Conservation (phyloP, 2,113 vertebrate genomes). For the Suncus etruscus region DNA sequence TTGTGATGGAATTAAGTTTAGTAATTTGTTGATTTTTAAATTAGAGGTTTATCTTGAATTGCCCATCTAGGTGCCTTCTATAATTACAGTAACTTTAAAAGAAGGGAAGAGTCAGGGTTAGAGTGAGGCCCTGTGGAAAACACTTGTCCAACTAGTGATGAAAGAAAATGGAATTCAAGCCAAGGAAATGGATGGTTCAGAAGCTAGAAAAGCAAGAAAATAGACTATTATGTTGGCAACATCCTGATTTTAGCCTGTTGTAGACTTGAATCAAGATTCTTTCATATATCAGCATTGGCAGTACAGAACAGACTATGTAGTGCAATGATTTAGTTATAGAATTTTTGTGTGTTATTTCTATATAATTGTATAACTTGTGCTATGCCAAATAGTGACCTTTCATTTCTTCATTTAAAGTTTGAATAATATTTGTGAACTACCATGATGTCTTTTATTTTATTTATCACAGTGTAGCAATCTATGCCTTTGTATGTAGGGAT, state of each 20-base stretch:
- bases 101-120: background rate
- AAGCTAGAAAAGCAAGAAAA: background rate
- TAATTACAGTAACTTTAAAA: background rate
- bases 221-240: rapidly evolving
- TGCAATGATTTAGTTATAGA: background rate
- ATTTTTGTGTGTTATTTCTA: background rate
- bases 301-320: background rate
- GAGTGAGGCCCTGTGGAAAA: background rate
- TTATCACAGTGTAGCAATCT: background rate
- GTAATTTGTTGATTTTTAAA: background rate
- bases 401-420: background rate
- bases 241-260: background rate
- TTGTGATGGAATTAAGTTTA: background rate
- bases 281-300: background rate
- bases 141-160: background rate
- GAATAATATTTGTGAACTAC: background rate
- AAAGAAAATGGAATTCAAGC: background rate
- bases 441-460: background rate
- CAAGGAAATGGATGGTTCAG: background rate
- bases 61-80: background rate
- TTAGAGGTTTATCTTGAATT: background rate
- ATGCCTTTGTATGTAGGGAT: background rate
- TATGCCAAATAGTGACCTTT: background rate
- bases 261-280: too few relatives aligned
- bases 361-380: too few relatives aligned